Base-by-base conservation (phyloP, 2,113 vertebrate genomes). In the Epinephelus fuscoguttatus region DNA sequence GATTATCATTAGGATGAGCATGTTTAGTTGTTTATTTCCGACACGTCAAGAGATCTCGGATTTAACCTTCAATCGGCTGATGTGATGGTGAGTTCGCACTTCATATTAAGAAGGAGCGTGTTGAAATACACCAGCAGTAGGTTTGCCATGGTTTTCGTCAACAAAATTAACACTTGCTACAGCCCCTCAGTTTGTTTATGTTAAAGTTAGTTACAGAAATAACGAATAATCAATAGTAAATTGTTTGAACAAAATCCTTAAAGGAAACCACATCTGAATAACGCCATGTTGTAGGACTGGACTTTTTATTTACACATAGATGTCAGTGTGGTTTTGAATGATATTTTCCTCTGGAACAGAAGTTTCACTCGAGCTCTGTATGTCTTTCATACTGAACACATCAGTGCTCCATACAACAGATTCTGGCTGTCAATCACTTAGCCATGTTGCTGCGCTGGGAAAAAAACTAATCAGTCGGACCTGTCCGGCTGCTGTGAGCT, bases 401-500 rank as follows among this genome's bases (percentile, higher is more conserved):
- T 45, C 2, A 6, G 15, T 6, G 23, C 21, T 42, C 25, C 62
- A 12, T 23, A 27, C 62, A 57, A 9, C 61, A 60, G 55, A 63
- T 25, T 49, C 70, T 56, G 2, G 2, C 18, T 76, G 71, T 89
- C 85, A 62, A 57, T 82, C 76, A 81, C 57, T 47, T 18, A 2
- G 25, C 21, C 40, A 14, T 37, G 68, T 67, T 37, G n/a, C 57
- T 74, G 30, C 37, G 1, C 59, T 52, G 37, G 50, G 52, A 42
- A 66, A 42, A 66, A 80, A 80, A 81, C 64, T 30, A 53, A 68
- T 81, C 88, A 55, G 75, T 81, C 18, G 10, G 52, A 69, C 83
- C 19, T 45, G 75, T 85, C 83, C 47, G 42, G 76, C 84, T 81
- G 89, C 81, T 67, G 77, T 23, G 1, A 69, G 82, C 68, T 37